Evolutionary conservation across 1,140 invertebrate species (phyloP).

Genomic region (Sipha flava): DNA sequence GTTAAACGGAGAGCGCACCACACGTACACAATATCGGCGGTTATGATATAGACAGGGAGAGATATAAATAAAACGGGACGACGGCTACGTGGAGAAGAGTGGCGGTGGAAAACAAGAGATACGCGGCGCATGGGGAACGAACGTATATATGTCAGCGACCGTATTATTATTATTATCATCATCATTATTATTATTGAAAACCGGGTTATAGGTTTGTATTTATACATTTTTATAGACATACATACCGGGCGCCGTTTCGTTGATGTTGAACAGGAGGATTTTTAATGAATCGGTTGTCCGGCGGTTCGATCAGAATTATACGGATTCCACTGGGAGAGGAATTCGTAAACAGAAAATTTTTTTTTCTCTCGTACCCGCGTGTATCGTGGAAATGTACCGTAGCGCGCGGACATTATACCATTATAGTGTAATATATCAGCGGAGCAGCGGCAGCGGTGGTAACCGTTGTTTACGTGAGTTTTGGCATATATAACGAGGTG

Average conservation of each 20-base stretch:
- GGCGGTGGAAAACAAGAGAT: not conserved
- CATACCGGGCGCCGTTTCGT: not conserved
- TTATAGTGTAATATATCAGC: too few relatives aligned
- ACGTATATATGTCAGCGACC: conserved; percentile 28
- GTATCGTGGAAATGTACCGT: too few relatives aligned
- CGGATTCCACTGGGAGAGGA: too few relatives aligned
- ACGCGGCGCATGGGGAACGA: not conserved
- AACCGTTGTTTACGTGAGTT: not conserved
- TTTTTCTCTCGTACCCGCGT: not conserved
- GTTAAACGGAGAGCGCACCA: not conserved
- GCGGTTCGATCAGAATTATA: not conserved
- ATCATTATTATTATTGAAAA: conserved; percentile 4
- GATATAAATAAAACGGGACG: conserved; percentile 26
- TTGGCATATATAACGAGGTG: not conserved
- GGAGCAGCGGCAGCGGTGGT: not conserved
- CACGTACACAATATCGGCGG: not conserved
- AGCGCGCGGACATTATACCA: too few relatives aligned
- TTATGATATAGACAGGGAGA: not conserved
- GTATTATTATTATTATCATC: conserved; percentile 9
- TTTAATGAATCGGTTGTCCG: not conserved
- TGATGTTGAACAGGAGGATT: not conserved
- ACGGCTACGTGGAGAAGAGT: not conserved
- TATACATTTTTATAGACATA: not conserved
- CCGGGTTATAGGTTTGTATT: not conserved
- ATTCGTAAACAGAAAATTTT: too few relatives aligned